phyloP scores from a whole-genome alignment of 1,140 invertebrate species.

The Cotesia typhae region DNA sequence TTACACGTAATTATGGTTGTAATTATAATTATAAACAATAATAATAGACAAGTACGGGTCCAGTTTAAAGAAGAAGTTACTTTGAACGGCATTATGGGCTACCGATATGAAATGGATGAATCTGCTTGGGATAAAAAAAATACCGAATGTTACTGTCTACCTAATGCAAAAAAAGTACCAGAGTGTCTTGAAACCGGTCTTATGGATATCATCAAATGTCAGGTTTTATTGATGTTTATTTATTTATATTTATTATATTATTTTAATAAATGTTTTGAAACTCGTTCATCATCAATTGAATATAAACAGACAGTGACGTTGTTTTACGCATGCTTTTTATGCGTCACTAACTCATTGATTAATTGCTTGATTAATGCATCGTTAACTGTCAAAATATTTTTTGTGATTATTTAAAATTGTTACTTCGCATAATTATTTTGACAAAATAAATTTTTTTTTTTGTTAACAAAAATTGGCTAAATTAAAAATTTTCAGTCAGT shows the following conservation, averaged over 20 bases:
- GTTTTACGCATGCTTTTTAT: too few species aligned
- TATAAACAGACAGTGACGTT: too few species aligned
- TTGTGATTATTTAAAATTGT: too few species aligned
- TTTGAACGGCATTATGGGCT: conserved; percentile 37
- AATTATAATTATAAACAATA: background rate
- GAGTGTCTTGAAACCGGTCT: conserved; percentile 42
- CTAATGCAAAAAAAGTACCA: conserved; percentile 25
- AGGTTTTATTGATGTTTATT: conserved; percentile 36
- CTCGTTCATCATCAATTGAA: background rate
- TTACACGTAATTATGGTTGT: background rate
- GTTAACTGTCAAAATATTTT: too few species aligned
- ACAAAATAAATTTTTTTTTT: too few species aligned
- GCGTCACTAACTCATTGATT: too few species aligned
- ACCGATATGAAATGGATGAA: conserved; percentile 27
- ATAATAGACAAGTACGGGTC: conserved; percentile 19
- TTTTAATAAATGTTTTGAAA: background rate
- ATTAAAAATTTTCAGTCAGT: too few species aligned
- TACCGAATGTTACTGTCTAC: conserved; percentile 42
- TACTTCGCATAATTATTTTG: too few species aligned
- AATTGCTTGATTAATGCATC: too few species aligned
- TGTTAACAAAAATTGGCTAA: too few species aligned
- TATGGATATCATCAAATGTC: conserved; percentile 42
- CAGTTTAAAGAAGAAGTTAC: conserved; percentile 29
- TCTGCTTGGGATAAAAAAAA: conserved; percentile 31
- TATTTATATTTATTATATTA: conserved; percentile 8